A percentile compares a stretch with the other conserved stretches of the same genome.
phyloP scores from a whole-genome alignment of 2,797 vertebrate species.

The Hoplostethus mediterraneus region DNA sequence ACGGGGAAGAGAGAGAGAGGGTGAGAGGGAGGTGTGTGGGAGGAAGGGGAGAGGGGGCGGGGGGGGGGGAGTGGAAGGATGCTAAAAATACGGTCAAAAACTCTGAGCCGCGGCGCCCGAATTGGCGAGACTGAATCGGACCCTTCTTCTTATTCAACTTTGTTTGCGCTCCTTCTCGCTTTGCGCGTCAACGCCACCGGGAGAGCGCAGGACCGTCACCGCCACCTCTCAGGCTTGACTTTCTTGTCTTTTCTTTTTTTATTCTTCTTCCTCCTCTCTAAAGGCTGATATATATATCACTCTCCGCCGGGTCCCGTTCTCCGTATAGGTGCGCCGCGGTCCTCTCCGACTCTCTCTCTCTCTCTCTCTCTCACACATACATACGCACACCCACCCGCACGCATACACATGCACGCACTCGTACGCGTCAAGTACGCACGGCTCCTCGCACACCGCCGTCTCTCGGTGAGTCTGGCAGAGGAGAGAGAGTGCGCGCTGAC shows the following conservation, averaged over 20 bases:
- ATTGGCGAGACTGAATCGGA: conserved; percentile 36
- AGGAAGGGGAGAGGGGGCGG: background rate
- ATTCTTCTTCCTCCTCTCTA: conserved; percentile 42
- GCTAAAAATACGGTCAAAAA: conserved; percentile 53
- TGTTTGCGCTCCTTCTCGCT: conserved; percentile 54
- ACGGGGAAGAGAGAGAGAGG: conserved; percentile 20
- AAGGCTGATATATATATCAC: conserved; percentile 27
- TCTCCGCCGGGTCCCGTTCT: conserved; percentile 10
- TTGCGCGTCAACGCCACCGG: conserved; percentile 45
- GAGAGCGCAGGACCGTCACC: conserved; percentile 17
- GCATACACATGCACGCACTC: background rate
- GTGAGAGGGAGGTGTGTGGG: too few species aligned
- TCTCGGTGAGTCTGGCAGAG: conserved; percentile 64
- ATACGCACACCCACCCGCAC: background rate
- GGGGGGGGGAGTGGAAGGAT: conserved; percentile 39
- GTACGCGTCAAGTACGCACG: conserved; percentile 48
- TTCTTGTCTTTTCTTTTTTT: background rate
- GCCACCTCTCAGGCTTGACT: background rate
- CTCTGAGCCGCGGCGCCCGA: conserved; percentile 12
- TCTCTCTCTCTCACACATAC: conserved; percentile 12
- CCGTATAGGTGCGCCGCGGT: conserved; percentile 34
- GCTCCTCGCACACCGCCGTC: conserved; percentile 41
- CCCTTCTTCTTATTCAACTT: conserved; percentile 43
- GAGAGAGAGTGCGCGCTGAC: conserved; percentile 59
- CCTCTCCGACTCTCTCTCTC: background rate